Conservation (phyloP, 2,113 vertebrate species). For the Vulpes lagopus region DNA sequence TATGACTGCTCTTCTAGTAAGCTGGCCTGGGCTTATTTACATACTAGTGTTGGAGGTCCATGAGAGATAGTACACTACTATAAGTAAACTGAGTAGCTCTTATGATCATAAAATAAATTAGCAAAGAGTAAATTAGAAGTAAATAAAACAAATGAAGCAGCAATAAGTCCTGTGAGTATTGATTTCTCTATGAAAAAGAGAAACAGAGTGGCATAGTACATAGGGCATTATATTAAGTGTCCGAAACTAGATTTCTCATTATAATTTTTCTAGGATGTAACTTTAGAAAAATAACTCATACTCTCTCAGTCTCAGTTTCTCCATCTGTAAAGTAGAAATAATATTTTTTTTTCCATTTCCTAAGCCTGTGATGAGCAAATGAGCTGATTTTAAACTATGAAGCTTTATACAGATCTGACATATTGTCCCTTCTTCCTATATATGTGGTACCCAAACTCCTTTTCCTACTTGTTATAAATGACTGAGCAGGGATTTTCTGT, state of each 20-base stretch:
- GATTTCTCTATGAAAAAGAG: conserved; percentile 29
- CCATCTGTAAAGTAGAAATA: not conserved
- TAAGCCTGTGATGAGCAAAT: not conserved
- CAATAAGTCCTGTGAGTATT: not conserved
- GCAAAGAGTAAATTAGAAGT: not conserved
- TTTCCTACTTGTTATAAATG: not conserved
- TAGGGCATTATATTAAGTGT: not conserved
- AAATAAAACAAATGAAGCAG: not conserved
- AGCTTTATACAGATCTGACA: not conserved
- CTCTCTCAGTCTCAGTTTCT: not conserved
- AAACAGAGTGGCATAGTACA: not conserved
- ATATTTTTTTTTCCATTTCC: not conserved
- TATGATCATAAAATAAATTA: not conserved
- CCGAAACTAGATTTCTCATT: not conserved
- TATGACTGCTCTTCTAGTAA: not conserved
- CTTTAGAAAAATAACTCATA: not conserved
- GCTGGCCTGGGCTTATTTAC: not conserved
- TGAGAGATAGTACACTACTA: not conserved
- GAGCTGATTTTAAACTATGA: not conserved
- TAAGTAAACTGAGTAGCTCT: not conserved
- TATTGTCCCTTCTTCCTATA: not conserved
- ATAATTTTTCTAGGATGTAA: not conserved
- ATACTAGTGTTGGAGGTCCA: not conserved
- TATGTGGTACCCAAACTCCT: conserved; percentile 23
- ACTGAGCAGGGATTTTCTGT: not conserved